Percentiles rank a stretch among this genome's conserved stretches.
Evolutionary conservation across 2,113 vertebrate species (phyloP).

Genomic region (Lipophrys pholis): DNA sequence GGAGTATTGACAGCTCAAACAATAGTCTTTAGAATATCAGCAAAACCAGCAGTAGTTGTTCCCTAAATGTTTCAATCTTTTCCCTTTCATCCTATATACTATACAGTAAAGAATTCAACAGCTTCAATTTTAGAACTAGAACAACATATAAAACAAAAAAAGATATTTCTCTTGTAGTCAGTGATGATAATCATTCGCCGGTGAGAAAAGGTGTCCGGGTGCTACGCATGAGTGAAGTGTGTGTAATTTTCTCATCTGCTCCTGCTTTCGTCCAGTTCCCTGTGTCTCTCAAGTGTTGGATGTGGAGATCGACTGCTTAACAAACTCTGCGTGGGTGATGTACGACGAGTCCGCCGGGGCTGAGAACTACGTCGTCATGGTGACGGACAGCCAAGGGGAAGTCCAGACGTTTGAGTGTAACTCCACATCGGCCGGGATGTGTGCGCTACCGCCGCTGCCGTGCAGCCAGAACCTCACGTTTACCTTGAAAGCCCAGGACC

Average conservation of each 20-base stretch:
- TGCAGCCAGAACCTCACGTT: constrained; percentile 81
- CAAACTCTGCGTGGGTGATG: constrained; percentile 75
- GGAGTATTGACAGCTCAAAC: no score
- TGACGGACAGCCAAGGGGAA: constrained; percentile 38
- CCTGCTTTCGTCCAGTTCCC: constrained; percentile 68
- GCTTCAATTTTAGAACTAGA: no score
- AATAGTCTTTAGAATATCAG: no score
- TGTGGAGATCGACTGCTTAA: constrained; percentile 81
- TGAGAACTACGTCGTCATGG: constrained; percentile 59
- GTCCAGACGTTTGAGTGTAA: constrained; percentile 62
- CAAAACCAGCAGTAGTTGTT: no score
- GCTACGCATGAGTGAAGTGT: background rate
- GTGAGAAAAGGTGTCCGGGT: no score
- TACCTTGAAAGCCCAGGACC: constrained; percentile 67
- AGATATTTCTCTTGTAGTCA: no score
- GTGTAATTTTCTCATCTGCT: background rate
- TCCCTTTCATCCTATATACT: no score
- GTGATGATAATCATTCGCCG: no score
- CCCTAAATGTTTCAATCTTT: no score
- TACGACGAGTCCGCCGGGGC: constrained; percentile 67
- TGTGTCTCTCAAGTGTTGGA: constrained; percentile 71
- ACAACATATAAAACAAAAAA: no score
- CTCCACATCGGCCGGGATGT: constrained; percentile 48
- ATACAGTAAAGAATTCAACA: no score
- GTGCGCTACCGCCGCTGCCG: constrained; percentile 66